Base-by-base conservation (phyloP, 2,797 vertebrate species). In the Melanotaenia pygmaea region DNA sequence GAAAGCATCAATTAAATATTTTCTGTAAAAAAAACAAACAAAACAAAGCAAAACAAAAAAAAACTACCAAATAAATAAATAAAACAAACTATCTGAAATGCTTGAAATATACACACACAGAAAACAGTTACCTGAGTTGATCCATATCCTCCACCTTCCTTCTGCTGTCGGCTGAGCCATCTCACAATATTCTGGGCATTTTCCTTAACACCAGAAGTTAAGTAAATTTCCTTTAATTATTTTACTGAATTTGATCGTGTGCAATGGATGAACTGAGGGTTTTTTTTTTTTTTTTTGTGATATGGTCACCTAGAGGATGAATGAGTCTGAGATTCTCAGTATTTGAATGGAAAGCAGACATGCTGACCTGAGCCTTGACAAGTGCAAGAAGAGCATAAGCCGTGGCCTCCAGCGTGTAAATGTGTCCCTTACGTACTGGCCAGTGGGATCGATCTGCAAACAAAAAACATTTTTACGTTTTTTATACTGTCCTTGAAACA, bases 381-480 rank as follows among this genome's bases (percentile, higher is more conserved):
- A 97, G 86, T 59, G 96, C 95, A 62, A 97, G 83, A 64, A 97
- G 88, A 0, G 94, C 95, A 0, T 97, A 98, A 18, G 95, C 96
- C 0, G 96, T 96, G 77, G 95, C 95, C 80, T 98, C 97, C 40
- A 96, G 91, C 0, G 90, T 94, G 89, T 91, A 94, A 20, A 93
- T 69, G 0, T 0, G 66, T 62, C 91, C 67, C 0, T 81, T 79
- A 5, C 13, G n/a, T 5, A 94, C 94, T 24, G 79, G 77, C 96
- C 96, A 97, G 24, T 91, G 77, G 10, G 38, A 78, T 5, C 7
- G 0, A 0, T 64, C 96, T 95, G 77, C 40, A 10, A 22, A 24
- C 12, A n/a, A 68, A 20, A 5, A 62, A 13, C 0, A 3, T 40
- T 3, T 40, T 14, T 14, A 13, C 32, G 1, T 35, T 8, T 35